Evolutionary conservation across 2,113 vertebrate genomes (phyloP).

Genomic region (Trachemys scripta): DNA sequence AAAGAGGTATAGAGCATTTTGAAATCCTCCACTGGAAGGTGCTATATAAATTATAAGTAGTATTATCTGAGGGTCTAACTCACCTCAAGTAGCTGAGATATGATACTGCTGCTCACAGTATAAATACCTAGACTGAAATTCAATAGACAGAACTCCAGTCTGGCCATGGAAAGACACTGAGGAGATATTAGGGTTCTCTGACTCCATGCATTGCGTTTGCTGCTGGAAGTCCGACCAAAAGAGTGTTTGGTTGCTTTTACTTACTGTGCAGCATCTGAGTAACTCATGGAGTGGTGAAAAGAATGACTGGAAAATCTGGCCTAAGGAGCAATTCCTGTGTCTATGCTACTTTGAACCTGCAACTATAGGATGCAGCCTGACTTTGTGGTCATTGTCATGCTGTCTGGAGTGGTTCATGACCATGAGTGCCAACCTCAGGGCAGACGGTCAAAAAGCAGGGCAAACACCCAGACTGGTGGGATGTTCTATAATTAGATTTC

Average conservation of each 20-base stretch:
- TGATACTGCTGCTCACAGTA: slow-evolving; percentile 7
- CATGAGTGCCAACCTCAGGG: background rate
- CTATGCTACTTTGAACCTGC: background rate
- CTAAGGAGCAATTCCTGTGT: fast-evolving
- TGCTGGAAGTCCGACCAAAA: background rate
- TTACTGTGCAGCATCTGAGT: background rate
- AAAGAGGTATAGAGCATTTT: slow-evolving; percentile 46
- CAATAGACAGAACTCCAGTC: slow-evolving; percentile 15
- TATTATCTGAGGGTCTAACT: slow-evolving; percentile 35
- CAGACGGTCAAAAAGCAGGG: background rate
- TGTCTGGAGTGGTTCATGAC: background rate
- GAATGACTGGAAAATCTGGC: background rate
- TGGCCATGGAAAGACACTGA: background rate
- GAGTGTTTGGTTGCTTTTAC: background rate
- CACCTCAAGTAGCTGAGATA: slow-evolving; percentile 29
- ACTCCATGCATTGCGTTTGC: slow-evolving; percentile 4
- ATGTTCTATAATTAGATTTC: background rate
- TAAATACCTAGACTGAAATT: slow-evolving; percentile 30
- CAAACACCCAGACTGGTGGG: background rate
- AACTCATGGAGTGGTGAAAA: background rate
- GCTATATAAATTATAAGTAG: slow-evolving; percentile 51
- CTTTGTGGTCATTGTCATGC: background rate
- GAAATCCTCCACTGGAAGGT: slow-evolving; percentile 58
- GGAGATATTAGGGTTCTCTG: background rate
- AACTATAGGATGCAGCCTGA: background rate